Conservation (phyloP, 2,888 invertebrate species). For the Dastarcus helophoroides region DNA sequence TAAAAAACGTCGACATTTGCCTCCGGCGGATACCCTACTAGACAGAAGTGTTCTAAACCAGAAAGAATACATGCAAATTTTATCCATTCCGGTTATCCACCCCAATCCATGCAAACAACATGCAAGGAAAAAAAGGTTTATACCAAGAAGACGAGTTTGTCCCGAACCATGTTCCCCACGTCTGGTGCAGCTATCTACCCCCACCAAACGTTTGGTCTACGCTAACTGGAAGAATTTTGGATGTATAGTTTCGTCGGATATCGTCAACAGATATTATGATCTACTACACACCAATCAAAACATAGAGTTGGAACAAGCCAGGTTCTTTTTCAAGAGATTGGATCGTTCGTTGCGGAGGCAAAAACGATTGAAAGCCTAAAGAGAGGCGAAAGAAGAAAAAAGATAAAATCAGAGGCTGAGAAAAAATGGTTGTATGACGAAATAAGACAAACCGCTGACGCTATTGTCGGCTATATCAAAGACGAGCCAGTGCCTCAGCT, state of each 20-base stretch:
- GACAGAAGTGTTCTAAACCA: constrained; percentile 8
- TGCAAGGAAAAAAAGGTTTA: neutral
- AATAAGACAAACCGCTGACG: constrained; percentile 4
- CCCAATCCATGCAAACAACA: neutral
- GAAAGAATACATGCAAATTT: constrained; percentile 8
- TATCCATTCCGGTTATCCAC: constrained; percentile 8
- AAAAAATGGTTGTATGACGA: constrained; percentile 7
- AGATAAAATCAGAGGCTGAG: neutral
- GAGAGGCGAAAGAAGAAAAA: constrained; percentile 4
- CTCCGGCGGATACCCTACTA: constrained; percentile 9
- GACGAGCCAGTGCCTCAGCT: constrained; percentile 6
- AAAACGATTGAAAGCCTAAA: neutral
- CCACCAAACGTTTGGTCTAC: constrained; percentile 6
- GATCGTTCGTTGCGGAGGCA: constrained; percentile 16
- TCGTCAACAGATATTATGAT: constrained; percentile 23
- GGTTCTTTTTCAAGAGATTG: constrained; percentile 26
- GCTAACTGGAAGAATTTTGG: constrained; percentile 6
- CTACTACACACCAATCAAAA: constrained; percentile 26
- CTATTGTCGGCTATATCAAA: constrained; percentile 8
- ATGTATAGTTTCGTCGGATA: constrained; percentile 5
- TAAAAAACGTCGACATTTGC: too few relatives aligned
- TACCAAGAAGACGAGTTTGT: neutral
- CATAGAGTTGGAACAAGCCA: constrained; percentile 26
- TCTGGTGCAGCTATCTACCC: constrained; percentile 8
- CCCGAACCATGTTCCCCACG: constrained; percentile 7